phyloP scores from a whole-genome alignment of 2,113 vertebrate species.

The Tautogolabrus adspersus region DNA sequence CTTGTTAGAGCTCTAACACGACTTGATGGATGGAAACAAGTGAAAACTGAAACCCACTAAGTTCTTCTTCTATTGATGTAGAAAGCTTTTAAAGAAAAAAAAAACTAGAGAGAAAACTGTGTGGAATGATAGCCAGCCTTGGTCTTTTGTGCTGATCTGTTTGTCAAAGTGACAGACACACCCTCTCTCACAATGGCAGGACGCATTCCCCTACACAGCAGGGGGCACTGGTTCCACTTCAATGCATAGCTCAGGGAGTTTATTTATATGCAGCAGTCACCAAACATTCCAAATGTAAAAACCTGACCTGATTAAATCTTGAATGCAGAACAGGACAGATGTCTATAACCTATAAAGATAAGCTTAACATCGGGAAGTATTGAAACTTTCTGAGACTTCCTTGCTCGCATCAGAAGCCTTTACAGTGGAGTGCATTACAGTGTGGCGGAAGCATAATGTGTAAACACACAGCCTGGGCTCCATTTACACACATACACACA shows the following conservation, averaged over 20 bases:
- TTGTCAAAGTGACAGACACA: conserved; percentile 29
- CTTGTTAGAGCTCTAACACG: conserved; percentile 3
- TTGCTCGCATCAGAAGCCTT: too few species aligned
- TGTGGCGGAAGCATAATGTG: too few species aligned
- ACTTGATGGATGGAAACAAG: conserved; percentile 24
- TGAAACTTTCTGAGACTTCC: too few species aligned
- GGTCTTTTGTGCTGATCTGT: conserved; percentile 28
- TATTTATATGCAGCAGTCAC: conserved; percentile 6
- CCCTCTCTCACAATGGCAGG: conserved; percentile 51
- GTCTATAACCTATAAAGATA: background rate
- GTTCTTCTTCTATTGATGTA: background rate
- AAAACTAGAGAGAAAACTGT: conserved; percentile 13
- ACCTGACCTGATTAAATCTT: conserved; percentile 8
- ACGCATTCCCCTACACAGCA: conserved; percentile 25
- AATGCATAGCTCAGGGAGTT: conserved; percentile 11
- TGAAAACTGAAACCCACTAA: conserved; percentile 24
- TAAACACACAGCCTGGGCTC: too few species aligned
- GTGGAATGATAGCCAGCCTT: conserved; percentile 17
- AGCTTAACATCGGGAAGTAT: too few species aligned
- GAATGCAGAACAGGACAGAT: background rate
- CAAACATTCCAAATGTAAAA: background rate
- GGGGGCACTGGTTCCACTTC: conserved; percentile 21
- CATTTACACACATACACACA: too few species aligned
- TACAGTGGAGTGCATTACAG: too few species aligned
- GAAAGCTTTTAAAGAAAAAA: conserved; percentile 9